These are phyloP conservation scores for Anisognathus igniventris DNA, from an alignment of 2,797 vertebrate species.

Conservation along the genomic window DNA sequence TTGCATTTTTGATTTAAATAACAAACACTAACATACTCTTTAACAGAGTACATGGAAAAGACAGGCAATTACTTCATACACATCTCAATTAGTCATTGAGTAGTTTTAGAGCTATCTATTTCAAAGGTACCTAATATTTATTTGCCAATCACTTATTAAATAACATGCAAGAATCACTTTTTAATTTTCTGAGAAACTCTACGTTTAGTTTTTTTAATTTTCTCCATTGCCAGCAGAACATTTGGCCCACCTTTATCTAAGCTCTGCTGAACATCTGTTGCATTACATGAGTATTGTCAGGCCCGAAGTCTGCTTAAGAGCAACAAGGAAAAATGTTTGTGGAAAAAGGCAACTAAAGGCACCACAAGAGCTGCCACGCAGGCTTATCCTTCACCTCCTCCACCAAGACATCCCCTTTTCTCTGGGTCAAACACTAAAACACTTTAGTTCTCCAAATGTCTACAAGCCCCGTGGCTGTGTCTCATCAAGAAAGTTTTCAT, in stretches of 20 bases:
- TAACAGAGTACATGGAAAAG: neutral
- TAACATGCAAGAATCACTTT: neutral
- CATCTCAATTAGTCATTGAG: neutral
- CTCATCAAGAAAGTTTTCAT: neutral
- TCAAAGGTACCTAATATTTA: neutral
- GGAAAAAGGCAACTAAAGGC: neutral
- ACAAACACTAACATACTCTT: neutral
- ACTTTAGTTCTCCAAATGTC: neutral
- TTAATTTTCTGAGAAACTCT: neutral
- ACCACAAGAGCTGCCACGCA: neutral
- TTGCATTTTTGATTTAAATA: neutral
- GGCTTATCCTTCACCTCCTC: neutral
- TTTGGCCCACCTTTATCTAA: neutral
- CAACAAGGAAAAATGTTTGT: neutral
- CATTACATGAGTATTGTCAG: neutral
- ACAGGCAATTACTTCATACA: neutral
- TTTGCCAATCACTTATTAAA: neutral
- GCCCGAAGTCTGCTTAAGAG: neutral
- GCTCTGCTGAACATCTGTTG: neutral
- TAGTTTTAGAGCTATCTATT: neutral
- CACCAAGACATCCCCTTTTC: neutral
- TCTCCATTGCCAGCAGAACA: neutral
- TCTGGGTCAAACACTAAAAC: neutral
- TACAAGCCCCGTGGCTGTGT: rapidly evolving
- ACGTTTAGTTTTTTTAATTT: neutral